Conservation (phyloP, 2,113 vertebrate species). For the Heloderma charlesbogerti region DNA sequence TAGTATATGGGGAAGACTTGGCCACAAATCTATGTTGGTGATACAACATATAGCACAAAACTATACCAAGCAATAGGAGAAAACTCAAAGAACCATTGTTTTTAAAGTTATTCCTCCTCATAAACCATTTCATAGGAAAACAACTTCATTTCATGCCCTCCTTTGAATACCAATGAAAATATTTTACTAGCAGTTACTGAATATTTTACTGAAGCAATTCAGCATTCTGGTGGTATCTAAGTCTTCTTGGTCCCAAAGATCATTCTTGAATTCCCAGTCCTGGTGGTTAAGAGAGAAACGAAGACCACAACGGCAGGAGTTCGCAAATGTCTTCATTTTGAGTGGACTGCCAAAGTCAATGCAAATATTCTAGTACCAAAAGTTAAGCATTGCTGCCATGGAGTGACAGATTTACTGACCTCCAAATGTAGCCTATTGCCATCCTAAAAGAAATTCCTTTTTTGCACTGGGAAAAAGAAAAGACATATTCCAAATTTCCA, state of each 20-base stretch:
- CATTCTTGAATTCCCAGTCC: constrained; percentile 30
- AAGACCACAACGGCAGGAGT: constrained; percentile 24
- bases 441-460: background rate
- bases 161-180: constrained; percentile 63
- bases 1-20: constrained; percentile 33
- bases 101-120: constrained; percentile 41
- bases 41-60: constrained; percentile 47
- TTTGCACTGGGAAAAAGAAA: background rate
- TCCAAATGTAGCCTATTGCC: background rate
- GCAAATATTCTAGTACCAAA: background rate
- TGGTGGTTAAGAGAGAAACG: constrained; percentile 23
- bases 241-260: background rate
- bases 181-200: constrained; percentile 59
- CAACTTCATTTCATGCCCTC: constrained; percentile 41
- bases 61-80: constrained; percentile 28
- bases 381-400: background rate
- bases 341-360: background rate
- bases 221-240: constrained; percentile 35
- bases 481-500: background rate
- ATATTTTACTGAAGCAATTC: constrained; percentile 49
- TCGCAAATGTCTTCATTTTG: background rate
- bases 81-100: constrained; percentile 47
- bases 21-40: constrained; percentile 56
- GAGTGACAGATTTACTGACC: background rate
- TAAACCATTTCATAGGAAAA: constrained; percentile 59